A percentile compares a stretch with the other conserved stretches of the same genome.
Conservation (phyloP, 2,113 vertebrate species). For the Blennius ocellaris region DNA sequence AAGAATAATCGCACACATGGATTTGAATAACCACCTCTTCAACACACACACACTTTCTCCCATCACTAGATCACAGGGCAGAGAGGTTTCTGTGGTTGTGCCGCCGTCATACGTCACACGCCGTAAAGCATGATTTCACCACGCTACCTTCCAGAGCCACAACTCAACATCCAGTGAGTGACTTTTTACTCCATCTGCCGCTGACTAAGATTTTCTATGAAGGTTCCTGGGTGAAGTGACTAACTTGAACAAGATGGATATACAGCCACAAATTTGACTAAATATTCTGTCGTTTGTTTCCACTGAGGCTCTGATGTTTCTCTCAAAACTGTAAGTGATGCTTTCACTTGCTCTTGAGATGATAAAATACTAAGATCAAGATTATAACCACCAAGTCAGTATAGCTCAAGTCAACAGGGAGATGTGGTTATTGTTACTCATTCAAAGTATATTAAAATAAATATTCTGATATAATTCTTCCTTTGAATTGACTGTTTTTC, state of each 20-base stretch:
- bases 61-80: slow-evolving; percentile 1
- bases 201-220: slow-evolving; percentile 60
- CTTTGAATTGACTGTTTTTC: too few relatives aligned
- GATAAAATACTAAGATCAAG: not conserved
- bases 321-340: not conserved
- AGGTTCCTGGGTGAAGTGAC: slow-evolving; percentile 40
- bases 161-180: slow-evolving; percentile 17
- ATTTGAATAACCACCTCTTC: slow-evolving; percentile 39
- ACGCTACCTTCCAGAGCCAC: slow-evolving; percentile 1
- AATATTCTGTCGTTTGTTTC: not conserved
- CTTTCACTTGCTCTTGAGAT: not conserved
- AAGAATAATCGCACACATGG: slow-evolving; percentile 4
- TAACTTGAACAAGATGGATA: slow-evolving; percentile 37
- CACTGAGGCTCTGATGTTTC: not conserved
- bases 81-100: slow-evolving; percentile 17
- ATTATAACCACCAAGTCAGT: not conserved
- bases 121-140: slow-evolving; percentile 30
- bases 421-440: not conserved
- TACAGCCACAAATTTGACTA: not conserved
- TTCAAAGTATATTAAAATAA: too few relatives aligned
- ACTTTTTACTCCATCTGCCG: slow-evolving; percentile 17
- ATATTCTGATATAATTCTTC: too few relatives aligned
- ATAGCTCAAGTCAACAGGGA: not conserved
- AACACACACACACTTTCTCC: slow-evolving; percentile 43
- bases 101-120: not conserved